Conservation (phyloP, 1,140 invertebrate species). For the Drosophila kohkoa region DNA sequence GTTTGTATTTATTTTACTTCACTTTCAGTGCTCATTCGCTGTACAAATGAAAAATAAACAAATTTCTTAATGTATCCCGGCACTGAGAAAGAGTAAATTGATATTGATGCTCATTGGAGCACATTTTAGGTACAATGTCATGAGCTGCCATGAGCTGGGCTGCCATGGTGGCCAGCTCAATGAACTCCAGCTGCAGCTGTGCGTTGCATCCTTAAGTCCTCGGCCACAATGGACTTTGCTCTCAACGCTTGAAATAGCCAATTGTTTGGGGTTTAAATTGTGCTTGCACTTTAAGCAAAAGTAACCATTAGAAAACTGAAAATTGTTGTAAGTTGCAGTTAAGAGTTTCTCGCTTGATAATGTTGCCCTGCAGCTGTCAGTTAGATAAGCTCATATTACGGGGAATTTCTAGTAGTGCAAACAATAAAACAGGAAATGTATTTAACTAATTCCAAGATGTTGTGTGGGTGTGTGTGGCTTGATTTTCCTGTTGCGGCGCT, state of each 20-base stretch:
- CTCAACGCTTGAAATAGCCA: constrained; percentile 10
- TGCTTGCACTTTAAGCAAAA: constrained; percentile 4
- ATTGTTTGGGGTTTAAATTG: constrained; percentile 22
- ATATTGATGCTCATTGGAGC: constrained; percentile 67
- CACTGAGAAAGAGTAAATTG: constrained; percentile 60
- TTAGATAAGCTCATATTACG: neutral
- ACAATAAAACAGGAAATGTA: constrained; percentile 13
- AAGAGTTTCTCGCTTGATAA: neutral
- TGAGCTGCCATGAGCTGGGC: constrained; percentile 6
- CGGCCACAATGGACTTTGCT: neutral
- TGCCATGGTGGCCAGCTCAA: constrained; percentile 8
- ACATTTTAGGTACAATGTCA: constrained; percentile 24
- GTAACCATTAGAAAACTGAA: constrained; percentile 1
- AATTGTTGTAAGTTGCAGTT: constrained; percentile 13
- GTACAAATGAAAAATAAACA: constrained; percentile 79
- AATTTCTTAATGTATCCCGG: constrained; percentile 67
- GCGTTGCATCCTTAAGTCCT: neutral
- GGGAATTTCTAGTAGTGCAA: neutral
- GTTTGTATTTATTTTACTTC: constrained; percentile 52
- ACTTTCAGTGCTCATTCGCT: constrained; percentile 49
- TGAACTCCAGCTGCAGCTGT: neutral
- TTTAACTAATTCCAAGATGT: neutral
- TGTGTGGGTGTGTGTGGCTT: too few species aligned
- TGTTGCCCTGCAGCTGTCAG: neutral
- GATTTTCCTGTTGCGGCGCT: neutral